phyloP scores from a whole-genome alignment of 1,140 invertebrate genomes.

The Ceratoteleas bidentatus region DNA sequence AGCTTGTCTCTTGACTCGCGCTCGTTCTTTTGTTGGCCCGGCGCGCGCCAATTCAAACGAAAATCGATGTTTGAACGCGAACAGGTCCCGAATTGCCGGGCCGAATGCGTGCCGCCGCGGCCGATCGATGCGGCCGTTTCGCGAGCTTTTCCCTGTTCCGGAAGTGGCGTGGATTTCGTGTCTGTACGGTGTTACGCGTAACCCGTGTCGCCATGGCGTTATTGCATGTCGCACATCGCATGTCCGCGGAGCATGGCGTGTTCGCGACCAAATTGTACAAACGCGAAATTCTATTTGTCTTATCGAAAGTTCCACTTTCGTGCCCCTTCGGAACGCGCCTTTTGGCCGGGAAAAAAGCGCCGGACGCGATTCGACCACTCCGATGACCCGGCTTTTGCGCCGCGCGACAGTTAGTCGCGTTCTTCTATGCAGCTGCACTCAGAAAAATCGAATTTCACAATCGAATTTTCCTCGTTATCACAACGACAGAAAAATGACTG shows the following conservation, averaged over 20 bases:
- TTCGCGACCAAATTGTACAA: conserved; percentile 44
- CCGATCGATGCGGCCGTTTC: conserved; percentile 56
- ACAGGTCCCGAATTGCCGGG: conserved; percentile 50
- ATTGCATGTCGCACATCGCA: conserved; percentile 52
- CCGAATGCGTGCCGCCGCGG: conserved; percentile 48
- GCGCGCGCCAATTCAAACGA: conserved; percentile 42
- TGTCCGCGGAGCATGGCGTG: conserved; percentile 36
- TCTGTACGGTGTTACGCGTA: conserved; percentile 39
- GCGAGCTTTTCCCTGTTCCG: conserved; percentile 61
- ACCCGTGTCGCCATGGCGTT: conserved; percentile 27
- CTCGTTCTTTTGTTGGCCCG: conserved; percentile 45
- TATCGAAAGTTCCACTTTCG: conserved; percentile 33
- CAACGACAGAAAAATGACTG: too few species aligned
- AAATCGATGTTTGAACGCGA: conserved; percentile 58
- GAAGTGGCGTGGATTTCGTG: conserved; percentile 53
- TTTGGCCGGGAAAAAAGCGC: not conserved
- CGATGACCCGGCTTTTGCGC: too few species aligned
- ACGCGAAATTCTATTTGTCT: conserved; percentile 68
- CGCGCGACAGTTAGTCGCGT: too few species aligned
- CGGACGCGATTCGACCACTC: too few species aligned
- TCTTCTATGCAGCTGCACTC: too few species aligned
- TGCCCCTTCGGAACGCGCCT: not conserved
- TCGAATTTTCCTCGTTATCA: too few species aligned
- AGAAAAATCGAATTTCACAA: too few species aligned
- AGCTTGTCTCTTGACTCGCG: conserved; percentile 47